These are phyloP conservation scores for Camponotus vicinus DNA, from an alignment of 1,140 invertebrate species.

Conservation along the genomic window DNA sequence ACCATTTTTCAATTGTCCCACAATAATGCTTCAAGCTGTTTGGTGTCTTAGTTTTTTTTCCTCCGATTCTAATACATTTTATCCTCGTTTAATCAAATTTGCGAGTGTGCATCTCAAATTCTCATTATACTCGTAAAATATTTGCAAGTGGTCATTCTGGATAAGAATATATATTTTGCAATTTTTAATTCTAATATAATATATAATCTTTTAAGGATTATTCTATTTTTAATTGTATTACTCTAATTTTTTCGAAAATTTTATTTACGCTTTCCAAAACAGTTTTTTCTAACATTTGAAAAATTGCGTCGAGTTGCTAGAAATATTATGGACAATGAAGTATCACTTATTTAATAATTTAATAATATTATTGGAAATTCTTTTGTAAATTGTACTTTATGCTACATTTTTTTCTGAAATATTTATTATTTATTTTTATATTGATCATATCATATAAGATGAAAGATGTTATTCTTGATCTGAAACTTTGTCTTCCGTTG, in stretches of 20 bases:
- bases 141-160: not conserved
- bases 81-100: constrained; percentile 33
- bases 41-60: not conserved
- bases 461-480: not conserved
- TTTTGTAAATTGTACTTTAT: not conserved
- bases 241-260: not conserved
- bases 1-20: constrained; percentile 41
- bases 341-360: not conserved
- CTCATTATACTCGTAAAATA: constrained; percentile 27
- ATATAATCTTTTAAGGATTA: not conserved
- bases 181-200: not conserved
- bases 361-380: not conserved
- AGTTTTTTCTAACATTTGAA: not conserved
- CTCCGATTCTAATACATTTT: not conserved
- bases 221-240: not conserved
- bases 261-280: constrained; percentile 1
- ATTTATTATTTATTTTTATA: not conserved
- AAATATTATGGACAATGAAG: not conserved
- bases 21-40: not conserved
- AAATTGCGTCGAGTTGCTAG: not conserved
- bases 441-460: not conserved
- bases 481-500: constrained; percentile 17
- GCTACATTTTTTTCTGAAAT: not conserved
- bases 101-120: not conserved
- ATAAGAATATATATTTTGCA: constrained; percentile 1